phyloP scores from a whole-genome alignment of 2,888 invertebrate genomes.

The Tenthredo mesomela region DNA sequence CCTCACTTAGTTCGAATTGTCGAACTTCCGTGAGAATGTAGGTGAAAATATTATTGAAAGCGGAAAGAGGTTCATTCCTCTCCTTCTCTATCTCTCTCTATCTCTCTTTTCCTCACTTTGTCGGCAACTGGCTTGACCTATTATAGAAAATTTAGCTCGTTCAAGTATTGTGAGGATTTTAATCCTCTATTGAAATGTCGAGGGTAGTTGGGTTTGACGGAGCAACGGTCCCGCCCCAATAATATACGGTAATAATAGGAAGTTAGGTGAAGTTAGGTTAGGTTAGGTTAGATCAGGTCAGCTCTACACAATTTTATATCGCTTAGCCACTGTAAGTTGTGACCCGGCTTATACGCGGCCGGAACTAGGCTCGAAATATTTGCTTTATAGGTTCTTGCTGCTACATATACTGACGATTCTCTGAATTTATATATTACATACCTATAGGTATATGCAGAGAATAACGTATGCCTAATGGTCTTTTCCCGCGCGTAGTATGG shows the following conservation, averaged over 20 bases:
- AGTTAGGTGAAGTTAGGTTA: constrained; percentile 45
- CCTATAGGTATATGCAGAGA: not conserved
- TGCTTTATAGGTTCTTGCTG: not conserved
- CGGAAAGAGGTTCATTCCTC: constrained; percentile 4
- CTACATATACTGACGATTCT: not conserved
- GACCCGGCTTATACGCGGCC: constrained; percentile 35
- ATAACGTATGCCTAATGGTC: not conserved
- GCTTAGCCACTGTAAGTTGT: constrained; percentile 24
- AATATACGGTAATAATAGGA: constrained; percentile 40
- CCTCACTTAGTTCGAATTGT: not conserved
- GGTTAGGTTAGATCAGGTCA: constrained; percentile 39
- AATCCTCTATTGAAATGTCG: constrained; percentile 50
- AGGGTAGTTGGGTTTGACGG: constrained; percentile 50
- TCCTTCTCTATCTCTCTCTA: not conserved
- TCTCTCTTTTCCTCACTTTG: not conserved
- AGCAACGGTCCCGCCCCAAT: constrained; percentile 43
- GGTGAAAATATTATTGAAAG: constrained; percentile 8
- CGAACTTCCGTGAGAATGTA: constrained; percentile 21
- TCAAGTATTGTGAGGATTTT: constrained; percentile 45
- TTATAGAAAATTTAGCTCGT: constrained; percentile 45
- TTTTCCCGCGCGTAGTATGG: not conserved
- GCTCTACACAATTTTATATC: constrained; percentile 25
- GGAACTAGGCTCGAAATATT: constrained; percentile 43
- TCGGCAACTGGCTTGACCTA: constrained; percentile 47
- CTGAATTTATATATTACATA: not conserved